Evolutionary conservation across 92 coral and sea anemone genomes (phyloP), one percentile per base, ranked within the genome.

Genomic region (Siderastrea siderea): DNA sequence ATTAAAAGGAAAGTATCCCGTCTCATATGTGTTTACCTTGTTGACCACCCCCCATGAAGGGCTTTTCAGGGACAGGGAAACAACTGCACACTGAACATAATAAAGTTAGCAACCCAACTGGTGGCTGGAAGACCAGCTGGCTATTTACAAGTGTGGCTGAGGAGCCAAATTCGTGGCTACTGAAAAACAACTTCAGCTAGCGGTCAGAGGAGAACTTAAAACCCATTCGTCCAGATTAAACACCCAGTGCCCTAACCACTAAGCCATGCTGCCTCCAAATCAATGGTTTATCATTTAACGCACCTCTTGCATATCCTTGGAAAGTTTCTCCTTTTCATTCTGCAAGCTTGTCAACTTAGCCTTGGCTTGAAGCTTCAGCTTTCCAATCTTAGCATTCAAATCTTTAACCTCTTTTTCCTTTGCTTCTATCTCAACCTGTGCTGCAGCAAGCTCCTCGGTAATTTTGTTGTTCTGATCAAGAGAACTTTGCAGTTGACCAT

Each of bases 261-360:
- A 6, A 10, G 62, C 62, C 10, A 58, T 58, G 15, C 62, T 1
- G 15, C 0, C 13, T 0, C 15, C 7, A 71, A 4, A 45, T 15
- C 1, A 5, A 4, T 3, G 14, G 8, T 38, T 7, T 6, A 3
- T 13, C 7, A 47, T 11, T 16, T 17, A 4, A 76, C 19, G 13
- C 73, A 94, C 98, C 93, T 94, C 92, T 72, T 89, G 92, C 69
- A 94, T 75, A 44, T 91, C 91, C 55, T 93, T 64, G 43, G 83
- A 38, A 71, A 94, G 79, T n/a, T 90, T 89, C 19, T 87, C 93
- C 52, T 90, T 89, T 67, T 82, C 94, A 78, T 86, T 88, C 66
- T 95, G 92, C 59, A 90, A 67, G 62, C 84, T 73, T 15, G 93
- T 51, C 44, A 94, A 13, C 91, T 96, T 93, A 3, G 96, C 90